Conservation (phyloP, 2,113 vertebrate genomes). For the Chloropsis hardwickii region DNA sequence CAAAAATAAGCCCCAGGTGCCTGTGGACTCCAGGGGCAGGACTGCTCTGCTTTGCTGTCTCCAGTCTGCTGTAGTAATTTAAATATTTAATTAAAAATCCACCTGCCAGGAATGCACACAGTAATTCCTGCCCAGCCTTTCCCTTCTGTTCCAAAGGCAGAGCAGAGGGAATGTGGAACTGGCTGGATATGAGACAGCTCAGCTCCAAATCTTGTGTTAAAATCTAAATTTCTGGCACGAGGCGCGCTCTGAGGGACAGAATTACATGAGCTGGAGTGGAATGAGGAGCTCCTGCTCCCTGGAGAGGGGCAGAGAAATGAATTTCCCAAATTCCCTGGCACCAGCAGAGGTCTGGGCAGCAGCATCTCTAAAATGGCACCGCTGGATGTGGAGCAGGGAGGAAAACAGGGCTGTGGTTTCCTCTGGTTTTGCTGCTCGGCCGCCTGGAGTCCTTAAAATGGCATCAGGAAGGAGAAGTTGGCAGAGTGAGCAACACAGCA, state of each 20-base stretch:
- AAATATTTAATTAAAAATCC: background rate
- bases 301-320: background rate
- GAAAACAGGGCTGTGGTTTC: background rate
- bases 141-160: background rate
- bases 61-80: background rate
- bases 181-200: background rate
- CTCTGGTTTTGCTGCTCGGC: background rate
- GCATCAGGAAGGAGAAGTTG: slow-evolving; percentile 47
- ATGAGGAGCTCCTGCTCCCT: background rate
- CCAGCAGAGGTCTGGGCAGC: background rate
- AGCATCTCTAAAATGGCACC: background rate
- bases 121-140: background rate
- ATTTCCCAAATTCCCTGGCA: background rate
- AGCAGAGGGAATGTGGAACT: background rate
- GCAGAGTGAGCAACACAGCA: background rate
- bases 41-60: background rate
- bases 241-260: accelerated
- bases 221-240: background rate
- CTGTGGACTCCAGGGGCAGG: background rate
- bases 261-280: accelerated
- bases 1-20: background rate
- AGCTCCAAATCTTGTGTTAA: background rate
- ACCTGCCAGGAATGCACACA: background rate
- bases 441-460: background rate
- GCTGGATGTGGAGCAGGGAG: background rate